A percentile compares a stretch with the other conserved stretches of the same genome.
Evolutionary conservation across 2,797 vertebrate genomes (phyloP).

Genomic region (Lithobates pipiens): DNA sequence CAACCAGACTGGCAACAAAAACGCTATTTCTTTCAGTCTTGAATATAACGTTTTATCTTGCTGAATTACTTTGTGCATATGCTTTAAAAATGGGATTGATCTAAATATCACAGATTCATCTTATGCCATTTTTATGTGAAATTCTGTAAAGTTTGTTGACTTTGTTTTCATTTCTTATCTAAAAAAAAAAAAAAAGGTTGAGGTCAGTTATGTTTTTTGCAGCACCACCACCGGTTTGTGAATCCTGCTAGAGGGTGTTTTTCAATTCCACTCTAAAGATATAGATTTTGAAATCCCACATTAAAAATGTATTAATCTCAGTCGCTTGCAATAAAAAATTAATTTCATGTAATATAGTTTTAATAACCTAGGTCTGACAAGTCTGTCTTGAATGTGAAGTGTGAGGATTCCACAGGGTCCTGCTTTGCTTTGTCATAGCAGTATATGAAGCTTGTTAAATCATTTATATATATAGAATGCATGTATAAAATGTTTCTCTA

Average conservation of each 20-base stretch:
- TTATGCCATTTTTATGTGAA: not conserved
- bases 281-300: slow-evolving; percentile 46
- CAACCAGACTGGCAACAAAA: no score
- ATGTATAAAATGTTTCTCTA: no score
- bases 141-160: not conserved
- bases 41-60: no score
- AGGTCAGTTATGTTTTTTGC: not conserved
- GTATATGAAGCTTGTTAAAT: not conserved
- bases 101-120: not conserved
- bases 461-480: not conserved
- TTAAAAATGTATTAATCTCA: slow-evolving; percentile 54
- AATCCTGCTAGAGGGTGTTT: slow-evolving; percentile 31
- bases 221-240: not conserved
- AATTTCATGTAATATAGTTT: slow-evolving; percentile 55
- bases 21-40: no score
- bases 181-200: not conserved
- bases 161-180: not conserved
- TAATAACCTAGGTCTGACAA: slow-evolving; percentile 44
- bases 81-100: no score
- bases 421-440: slow-evolving; percentile 20
- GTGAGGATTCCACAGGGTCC: not conserved
- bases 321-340: slow-evolving; percentile 38
- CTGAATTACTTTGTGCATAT: no score
- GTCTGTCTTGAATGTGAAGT: slow-evolving; percentile 5
- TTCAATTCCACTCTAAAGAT: slow-evolving; percentile 37